Evolutionary conservation across 2,797 vertebrate species (phyloP), one percentile per base, ranked within the genome.

Genomic region (Hoplostethus atlanticus): DNA sequence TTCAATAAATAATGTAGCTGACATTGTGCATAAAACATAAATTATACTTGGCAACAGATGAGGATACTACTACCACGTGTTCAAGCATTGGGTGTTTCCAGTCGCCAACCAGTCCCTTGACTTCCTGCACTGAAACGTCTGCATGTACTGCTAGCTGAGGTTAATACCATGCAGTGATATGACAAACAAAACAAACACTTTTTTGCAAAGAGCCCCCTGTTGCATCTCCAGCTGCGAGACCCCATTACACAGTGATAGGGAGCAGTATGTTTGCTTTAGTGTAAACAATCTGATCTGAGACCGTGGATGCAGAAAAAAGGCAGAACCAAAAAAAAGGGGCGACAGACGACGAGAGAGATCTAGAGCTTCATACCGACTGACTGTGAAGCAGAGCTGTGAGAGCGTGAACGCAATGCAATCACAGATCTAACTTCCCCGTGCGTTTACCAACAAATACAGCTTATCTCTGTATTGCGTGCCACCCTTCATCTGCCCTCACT

Each of bases 1-100:
- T 69, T 47, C 36, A 85, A 84, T 81, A 76, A 85, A 80, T 55
- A 76, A 34, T 55, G 67, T 11, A 47, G 68, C 64, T 57, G 56
- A 54, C 40, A 62, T 40, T 64, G 58, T 46, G 61, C 46, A 64
- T 64, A 60, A 77, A 62, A 75, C 7, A 15, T 60, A 52, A 68
- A 66, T 67, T 53, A 48, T 11, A 30, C 30, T 51, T 38, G 16
- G 28, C 60, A 52, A 47, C 28, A 69, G 36, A 48, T 1, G 3
- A 42, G 4, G 7, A 42, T 21, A 21, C 21, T 25, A 7, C n/a
- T 1, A 1, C 16, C 6, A 30, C 38, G 31, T 55, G 44, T 50
- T 70, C 46, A 2, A 57, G 54, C 62, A 64, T 46, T n/a, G n/a
- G 47, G 11, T 64, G 57, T 63, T 67, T 68, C 56, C 36, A 64